Evolutionary conservation across 2,797 vertebrate genomes (phyloP).

Genomic region (Malacoraja senta): DNA sequence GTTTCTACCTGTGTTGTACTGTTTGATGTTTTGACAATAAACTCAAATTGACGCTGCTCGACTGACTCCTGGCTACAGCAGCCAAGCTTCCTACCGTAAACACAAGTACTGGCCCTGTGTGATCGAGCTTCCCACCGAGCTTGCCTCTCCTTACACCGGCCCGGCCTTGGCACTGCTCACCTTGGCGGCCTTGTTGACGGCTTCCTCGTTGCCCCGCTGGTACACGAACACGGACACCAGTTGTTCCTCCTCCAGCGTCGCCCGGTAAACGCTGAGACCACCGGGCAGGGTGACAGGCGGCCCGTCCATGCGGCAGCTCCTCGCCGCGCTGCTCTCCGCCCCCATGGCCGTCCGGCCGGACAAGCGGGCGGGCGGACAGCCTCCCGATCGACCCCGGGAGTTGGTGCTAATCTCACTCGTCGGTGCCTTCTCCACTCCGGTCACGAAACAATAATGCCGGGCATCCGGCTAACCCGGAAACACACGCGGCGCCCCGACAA

Average conservation of each 20-base stretch:
- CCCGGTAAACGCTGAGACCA: slow-evolving; percentile 71
- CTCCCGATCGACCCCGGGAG: too few relatives aligned
- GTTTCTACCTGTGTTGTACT: too few relatives aligned
- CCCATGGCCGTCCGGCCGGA: slow-evolving; percentile 66
- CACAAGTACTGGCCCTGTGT: too few relatives aligned
- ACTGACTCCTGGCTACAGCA: too few relatives aligned
- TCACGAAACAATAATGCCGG: slow-evolving; percentile 40
- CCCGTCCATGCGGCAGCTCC: slow-evolving; percentile 67
- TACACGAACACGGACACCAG: slow-evolving; percentile 85
- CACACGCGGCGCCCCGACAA: neutral
- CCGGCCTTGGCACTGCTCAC: slow-evolving; percentile 51
- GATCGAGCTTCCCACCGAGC: neutral
- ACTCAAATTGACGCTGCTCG: too few relatives aligned
- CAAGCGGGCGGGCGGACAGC: neutral
- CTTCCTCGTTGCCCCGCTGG: slow-evolving; percentile 78
- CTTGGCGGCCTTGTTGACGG: slow-evolving; percentile 91
- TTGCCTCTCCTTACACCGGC: neutral
- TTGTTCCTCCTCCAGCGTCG: slow-evolving; percentile 74
- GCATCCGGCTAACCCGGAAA: neutral
- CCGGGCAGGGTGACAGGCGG: slow-evolving; percentile 67
- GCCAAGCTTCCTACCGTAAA: too few relatives aligned
- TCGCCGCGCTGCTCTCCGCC: slow-evolving; percentile 81
- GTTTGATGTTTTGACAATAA: too few relatives aligned
- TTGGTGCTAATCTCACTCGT: neutral
- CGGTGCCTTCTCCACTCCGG: neutral